A percentile compares a stretch with the other conserved stretches of the same genome.
Conservation (phyloP, 2,888 invertebrate species). For the Apeira syringaria region DNA sequence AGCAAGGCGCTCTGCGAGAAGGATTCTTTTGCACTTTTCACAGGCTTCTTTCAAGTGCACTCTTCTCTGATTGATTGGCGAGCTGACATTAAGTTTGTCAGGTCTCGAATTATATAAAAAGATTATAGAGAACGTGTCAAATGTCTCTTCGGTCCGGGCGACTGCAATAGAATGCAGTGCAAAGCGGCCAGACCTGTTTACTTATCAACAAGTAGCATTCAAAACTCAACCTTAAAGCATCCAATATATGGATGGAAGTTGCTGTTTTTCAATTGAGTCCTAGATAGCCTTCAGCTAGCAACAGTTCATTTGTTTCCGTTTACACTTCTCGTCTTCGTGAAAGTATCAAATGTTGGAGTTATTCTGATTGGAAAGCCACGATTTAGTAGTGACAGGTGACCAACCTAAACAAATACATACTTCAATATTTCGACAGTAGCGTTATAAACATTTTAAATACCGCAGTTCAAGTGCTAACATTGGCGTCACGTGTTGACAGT, state of each 20-base stretch:
- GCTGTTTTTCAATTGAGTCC: constrained; percentile 33
- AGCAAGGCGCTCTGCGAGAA: too few relatives aligned
- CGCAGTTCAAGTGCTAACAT: constrained; percentile 46
- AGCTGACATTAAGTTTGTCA: too few relatives aligned
- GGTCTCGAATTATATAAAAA: too few relatives aligned
- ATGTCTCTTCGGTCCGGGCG: constrained; percentile 71
- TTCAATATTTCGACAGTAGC: constrained; percentile 36
- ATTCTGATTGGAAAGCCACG: constrained; percentile 71
- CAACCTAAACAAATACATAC: constrained; percentile 45
- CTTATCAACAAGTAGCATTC: constrained; percentile 47
- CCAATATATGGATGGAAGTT: constrained; percentile 36
- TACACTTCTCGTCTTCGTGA: constrained; percentile 68
- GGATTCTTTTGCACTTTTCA: too few relatives aligned
- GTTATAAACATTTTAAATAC: constrained; percentile 49
- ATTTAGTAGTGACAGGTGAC: constrained; percentile 44
- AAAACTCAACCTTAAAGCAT: constrained; percentile 43
- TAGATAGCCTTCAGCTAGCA: constrained; percentile 65
- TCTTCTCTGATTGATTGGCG: too few relatives aligned
- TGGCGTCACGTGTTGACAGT: constrained; percentile 43
- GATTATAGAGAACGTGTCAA: constrained; percentile 76
- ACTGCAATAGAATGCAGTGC: constrained; percentile 74
- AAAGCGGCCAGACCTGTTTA: constrained; percentile 72
- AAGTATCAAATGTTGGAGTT: constrained; percentile 67
- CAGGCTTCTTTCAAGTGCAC: too few relatives aligned
- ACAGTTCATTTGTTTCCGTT: constrained; percentile 79